Evolutionary conservation across 1,140 invertebrate species (phyloP), one percentile per base, ranked within the genome.

Genomic region (Drosophila nebulosa): DNA sequence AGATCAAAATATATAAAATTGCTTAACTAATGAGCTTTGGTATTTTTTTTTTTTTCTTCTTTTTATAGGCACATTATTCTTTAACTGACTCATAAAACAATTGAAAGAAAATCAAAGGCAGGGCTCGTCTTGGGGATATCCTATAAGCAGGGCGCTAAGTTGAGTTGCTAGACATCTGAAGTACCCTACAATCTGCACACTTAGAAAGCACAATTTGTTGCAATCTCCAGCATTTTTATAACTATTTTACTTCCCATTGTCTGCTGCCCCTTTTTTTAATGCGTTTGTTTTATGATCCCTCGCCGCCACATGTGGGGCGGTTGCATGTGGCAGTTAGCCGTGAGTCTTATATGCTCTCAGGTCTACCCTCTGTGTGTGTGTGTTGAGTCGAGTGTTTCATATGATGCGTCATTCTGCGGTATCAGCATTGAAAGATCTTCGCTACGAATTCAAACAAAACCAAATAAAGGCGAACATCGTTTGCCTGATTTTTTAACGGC

Each of bases 391-490:
- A 53, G 69, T 50, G 71, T 71, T 61, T 69, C 81, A 78, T 78
- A 81, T 78, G 81, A 85, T 85, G 81, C 81, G 81, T 85, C 81
- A 85, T 74, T 86, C 78, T 78, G 30, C 69, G 74, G 78, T 78
- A 85, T 85, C 81, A 81, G 62, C 68, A 70, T 68, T 81, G 64
- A 78, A 78, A 74, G 74, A 76, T 74, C 79, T 66, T 18, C 32
- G 51, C 51, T 60, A 39, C 60, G 18, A 61, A 27, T 27, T 24
- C 4, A 7, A 16, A 21, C 22, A 42, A 64, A 55, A 64, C 71
- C 74, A 72, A 75, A 74, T 75, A 61, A 75, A 75, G 71, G 73
- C 73, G 73, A 74, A 69, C 73, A 74, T 75, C 60, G 63, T 68
- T 70, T 72, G 73, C 64, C 68, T 46, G 81, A 85, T 85, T 85